Evolutionary conservation across 2,888 invertebrate species (phyloP).

Genomic region (Epicampocera succincta): DNA sequence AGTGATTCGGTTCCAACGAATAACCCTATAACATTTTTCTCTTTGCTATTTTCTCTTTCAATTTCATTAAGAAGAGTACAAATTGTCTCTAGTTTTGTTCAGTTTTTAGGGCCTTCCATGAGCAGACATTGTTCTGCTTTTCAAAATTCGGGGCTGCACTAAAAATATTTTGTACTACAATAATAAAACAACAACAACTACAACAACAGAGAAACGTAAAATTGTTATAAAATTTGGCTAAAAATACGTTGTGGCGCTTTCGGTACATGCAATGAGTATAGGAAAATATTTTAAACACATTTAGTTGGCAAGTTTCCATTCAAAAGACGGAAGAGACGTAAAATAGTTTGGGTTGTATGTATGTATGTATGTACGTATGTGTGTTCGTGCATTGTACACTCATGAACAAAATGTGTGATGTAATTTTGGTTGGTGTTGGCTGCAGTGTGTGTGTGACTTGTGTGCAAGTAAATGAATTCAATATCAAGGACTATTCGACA

Average conservation of each 20-base stretch:
- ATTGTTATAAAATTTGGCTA: constrained; percentile 27
- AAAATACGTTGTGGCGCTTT: constrained; percentile 45
- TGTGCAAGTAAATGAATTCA: constrained; percentile 21
- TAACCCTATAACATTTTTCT: too few species aligned
- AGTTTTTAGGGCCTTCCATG: too few species aligned
- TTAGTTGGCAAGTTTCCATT: constrained; percentile 61
- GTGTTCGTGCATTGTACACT: not conserved
- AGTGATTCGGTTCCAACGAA: not conserved
- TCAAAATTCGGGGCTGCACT: not conserved
- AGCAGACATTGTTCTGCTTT: too few species aligned
- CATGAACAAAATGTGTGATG: constrained; percentile 22
- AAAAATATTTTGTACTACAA: not conserved
- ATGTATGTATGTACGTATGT: not conserved
- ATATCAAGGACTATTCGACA: constrained; percentile 53
- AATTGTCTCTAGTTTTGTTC: not conserved
- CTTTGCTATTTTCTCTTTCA: not conserved
- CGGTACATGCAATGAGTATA: not conserved
- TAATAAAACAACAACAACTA: too few species aligned
- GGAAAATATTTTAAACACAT: constrained; percentile 19
- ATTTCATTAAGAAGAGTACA: not conserved
- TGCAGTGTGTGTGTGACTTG: not conserved
- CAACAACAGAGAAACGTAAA: not conserved
- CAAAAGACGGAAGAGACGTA: constrained; percentile 34
- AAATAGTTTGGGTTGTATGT: too few species aligned
- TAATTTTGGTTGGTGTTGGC: constrained; percentile 26